A percentile compares a stretch with the other conserved stretches of the same genome.
phyloP scores from a whole-genome alignment of 1,140 invertebrate species.

The Arion vulgaris region DNA sequence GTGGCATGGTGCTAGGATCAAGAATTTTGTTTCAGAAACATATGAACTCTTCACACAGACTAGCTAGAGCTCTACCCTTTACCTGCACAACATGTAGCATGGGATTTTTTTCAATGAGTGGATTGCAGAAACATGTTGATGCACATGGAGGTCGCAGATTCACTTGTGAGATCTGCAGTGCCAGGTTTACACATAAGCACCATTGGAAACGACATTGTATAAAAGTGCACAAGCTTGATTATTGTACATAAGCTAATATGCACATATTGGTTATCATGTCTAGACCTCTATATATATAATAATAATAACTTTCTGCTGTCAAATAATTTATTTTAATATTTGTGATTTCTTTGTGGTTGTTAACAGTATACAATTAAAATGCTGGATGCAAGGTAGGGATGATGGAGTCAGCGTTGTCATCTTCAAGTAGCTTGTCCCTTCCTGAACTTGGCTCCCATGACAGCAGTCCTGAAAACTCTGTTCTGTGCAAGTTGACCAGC shows the following conservation, averaged over 20 bases:
- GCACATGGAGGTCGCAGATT: constrained; percentile 15
- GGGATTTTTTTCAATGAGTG: constrained; percentile 25
- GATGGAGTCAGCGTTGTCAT: too few species aligned
- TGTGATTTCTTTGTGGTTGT: too few species aligned
- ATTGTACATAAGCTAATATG: neutral
- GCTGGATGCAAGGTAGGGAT: too few species aligned
- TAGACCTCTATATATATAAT: too few species aligned
- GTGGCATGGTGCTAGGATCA: neutral
- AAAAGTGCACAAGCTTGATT: neutral
- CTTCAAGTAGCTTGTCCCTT: too few species aligned
- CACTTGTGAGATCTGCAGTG: constrained; percentile 6
- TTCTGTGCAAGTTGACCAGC: too few species aligned
- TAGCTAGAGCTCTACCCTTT: neutral
- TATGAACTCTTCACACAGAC: constrained; percentile 19
- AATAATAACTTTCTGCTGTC: too few species aligned
- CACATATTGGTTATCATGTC: too few species aligned
- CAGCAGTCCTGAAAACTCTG: too few species aligned
- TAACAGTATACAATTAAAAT: too few species aligned
- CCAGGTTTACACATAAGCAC: constrained; percentile 20
- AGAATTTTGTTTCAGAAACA: constrained; percentile 26
- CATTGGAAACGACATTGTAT: constrained; percentile 11
- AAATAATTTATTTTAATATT: too few species aligned
- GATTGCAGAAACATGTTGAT: constrained; percentile 16
- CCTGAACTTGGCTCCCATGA: too few species aligned
- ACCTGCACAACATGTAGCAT: neutral